Evolutionary conservation across 2,113 vertebrate genomes (phyloP).

Genomic region (Phaethornis superciliosus): DNA sequence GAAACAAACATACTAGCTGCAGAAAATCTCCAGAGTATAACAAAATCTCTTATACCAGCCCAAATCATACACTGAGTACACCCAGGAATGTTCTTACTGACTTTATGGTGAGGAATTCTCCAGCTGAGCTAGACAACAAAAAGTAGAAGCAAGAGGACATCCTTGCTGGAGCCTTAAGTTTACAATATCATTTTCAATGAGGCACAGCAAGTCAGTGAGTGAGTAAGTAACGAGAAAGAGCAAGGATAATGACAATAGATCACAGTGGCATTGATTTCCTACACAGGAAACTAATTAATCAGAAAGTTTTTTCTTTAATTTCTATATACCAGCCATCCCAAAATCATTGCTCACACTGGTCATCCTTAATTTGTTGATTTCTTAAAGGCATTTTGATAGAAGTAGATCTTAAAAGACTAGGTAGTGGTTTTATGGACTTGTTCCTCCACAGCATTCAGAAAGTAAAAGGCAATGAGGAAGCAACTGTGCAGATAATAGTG

Average conservation of each 20-base stretch:
- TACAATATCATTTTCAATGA: constrained; percentile 38
- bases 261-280: constrained; percentile 36
- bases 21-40: not conserved
- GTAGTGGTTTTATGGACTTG: constrained; percentile 24
- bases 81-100: not conserved
- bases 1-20: not conserved
- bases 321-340: not conserved
- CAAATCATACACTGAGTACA: not conserved
- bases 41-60: not conserved
- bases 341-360: constrained; percentile 23
- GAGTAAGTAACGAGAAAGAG: constrained; percentile 32
- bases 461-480: constrained; percentile 27
- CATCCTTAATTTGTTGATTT: constrained; percentile 26
- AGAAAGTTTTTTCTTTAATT: constrained; percentile 31
- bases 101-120: not conserved
- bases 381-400: constrained; percentile 5
- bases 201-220: constrained; percentile 9
- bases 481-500: not conserved
- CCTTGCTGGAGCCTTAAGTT: not conserved
- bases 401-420: constrained; percentile 28
- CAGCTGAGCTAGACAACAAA: not conserved
- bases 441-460: not conserved
- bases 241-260: constrained; percentile 38
- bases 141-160: not conserved
- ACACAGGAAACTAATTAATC: constrained; percentile 29